Evolutionary conservation across 2,888 invertebrate genomes (phyloP), one percentile per base, ranked within the genome.

Genomic region (Brassicogethes aeneus): DNA sequence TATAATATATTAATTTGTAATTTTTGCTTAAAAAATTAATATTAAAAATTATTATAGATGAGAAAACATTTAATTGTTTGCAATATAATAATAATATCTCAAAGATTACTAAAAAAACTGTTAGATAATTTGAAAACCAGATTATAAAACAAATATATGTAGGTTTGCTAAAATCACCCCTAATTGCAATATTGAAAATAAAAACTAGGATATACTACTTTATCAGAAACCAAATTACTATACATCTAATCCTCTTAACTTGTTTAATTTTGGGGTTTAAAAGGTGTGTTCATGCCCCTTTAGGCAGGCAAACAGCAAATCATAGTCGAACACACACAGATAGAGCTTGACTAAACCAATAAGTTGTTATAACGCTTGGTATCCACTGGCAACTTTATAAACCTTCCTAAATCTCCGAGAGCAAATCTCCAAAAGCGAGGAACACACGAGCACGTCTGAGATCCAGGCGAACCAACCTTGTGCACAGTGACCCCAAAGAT

Each of bases 401-500:
- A 61, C 61, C 62, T 56, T 53, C 57, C 61, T 64, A 63, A 64
- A 65, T 63, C 64, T 62, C 53, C 52, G 59, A 54, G 54, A 57
- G 62, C 61, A 64, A 64, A 64, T 63, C 63, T 64, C 62, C 60
- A 58, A 57, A 55, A 59, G 52, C 46, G 43, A 44, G 44, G 54
- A 54, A 61, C 62, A 62, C 61, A 62, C 58, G 63, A 62, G 62
- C 62, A 63, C 62, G 62, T 64, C 52, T 52, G 53, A 54, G 53
- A 53, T 54, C 61, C 62, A 56, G 60, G 61, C n/a, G n/a, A 63
- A 60, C 60, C 63, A 62, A 61, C 60, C 57, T n/a, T n/a, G n/a
- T n/a, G n/a, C n/a, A n/a, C n/a, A n/a, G n/a, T n/a, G n/a, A n/a
- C n/a, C n/a, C n/a, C n/a, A n/a, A n/a, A n/a, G n/a, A n/a, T n/a